A percentile compares a stretch with the other conserved stretches of the same genome.
phyloP scores from a whole-genome alignment of 2,113 vertebrate species.

The Manacus vitellinus region DNA sequence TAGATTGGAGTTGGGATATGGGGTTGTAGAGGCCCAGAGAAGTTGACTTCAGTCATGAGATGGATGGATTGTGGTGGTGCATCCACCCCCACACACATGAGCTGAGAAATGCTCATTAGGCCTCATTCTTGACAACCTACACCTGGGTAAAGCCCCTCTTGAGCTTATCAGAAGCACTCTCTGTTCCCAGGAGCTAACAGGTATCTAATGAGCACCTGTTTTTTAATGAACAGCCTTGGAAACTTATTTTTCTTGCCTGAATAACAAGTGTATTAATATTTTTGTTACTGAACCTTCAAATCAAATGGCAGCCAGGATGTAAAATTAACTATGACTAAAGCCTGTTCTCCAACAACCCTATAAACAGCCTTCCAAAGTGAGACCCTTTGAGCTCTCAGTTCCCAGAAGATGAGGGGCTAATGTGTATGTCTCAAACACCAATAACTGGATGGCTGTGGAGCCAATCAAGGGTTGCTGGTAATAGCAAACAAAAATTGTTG shows the following conservation, averaged over 20 bases:
- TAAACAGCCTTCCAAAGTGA: neutral
- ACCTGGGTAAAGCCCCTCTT: neutral
- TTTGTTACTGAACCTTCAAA: neutral
- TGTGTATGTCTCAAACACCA: neutral
- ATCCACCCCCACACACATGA: neutral
- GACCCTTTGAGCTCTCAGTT: neutral
- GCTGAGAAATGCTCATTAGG: neutral
- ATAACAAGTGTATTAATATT: neutral
- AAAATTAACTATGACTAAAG: neutral
- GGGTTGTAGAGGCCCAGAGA: neutral
- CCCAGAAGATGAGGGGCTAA: neutral
- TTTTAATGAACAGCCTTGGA: neutral
- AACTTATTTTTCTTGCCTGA: neutral
- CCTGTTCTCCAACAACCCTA: neutral
- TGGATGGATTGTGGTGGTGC: neutral
- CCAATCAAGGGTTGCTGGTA: neutral
- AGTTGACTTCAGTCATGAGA: accelerated
- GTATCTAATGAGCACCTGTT: neutral
- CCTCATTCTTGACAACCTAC: neutral
- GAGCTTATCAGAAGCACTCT: neutral
- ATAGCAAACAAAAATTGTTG: neutral
- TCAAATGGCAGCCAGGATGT: neutral
- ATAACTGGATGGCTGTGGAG: neutral
- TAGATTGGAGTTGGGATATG: neutral
- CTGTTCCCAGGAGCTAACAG: neutral